These are phyloP conservation scores for Arctocebus calabarensis DNA, from an alignment of 2,797 vertebrate species.

Conservation along the genomic window DNA sequence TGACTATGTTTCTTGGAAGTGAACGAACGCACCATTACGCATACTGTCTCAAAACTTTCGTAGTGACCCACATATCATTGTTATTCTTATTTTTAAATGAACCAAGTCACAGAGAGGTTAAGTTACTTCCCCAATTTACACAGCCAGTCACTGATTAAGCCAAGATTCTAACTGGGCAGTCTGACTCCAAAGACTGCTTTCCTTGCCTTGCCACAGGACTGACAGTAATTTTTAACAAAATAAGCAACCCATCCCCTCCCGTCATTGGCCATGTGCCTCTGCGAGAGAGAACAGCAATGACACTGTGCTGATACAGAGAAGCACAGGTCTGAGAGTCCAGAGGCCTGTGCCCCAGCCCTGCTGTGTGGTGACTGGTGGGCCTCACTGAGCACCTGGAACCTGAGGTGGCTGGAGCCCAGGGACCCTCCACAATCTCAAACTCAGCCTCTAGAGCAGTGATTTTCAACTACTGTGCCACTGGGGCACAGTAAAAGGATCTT, in stretches of 20 bases:
- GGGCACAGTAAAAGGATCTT: too few relatives aligned
- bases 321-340: not conserved
- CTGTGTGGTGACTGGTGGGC: not conserved
- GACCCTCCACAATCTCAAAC: not conserved
- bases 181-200: not conserved
- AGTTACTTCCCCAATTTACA: not conserved
- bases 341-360: not conserved
- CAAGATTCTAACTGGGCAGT: not conserved
- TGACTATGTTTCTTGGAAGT: too few relatives aligned
- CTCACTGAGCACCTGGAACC: not conserved
- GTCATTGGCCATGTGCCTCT: rapidly evolving
- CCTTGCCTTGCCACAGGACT: not conserved
- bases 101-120: not conserved
- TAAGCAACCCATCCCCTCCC: not conserved
- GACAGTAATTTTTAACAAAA: not conserved
- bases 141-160: not conserved
- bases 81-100: slow-evolving; percentile 32
- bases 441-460: not conserved
- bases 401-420: not conserved
- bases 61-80: not conserved
- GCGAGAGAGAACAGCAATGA: not conserved
- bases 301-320: not conserved
- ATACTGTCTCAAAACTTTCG: too few relatives aligned
- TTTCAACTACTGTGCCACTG: not conserved
- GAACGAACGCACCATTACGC: too few relatives aligned